Conservation (phyloP, 1,140 invertebrate species). For the Sycophila sp. region DNA sequence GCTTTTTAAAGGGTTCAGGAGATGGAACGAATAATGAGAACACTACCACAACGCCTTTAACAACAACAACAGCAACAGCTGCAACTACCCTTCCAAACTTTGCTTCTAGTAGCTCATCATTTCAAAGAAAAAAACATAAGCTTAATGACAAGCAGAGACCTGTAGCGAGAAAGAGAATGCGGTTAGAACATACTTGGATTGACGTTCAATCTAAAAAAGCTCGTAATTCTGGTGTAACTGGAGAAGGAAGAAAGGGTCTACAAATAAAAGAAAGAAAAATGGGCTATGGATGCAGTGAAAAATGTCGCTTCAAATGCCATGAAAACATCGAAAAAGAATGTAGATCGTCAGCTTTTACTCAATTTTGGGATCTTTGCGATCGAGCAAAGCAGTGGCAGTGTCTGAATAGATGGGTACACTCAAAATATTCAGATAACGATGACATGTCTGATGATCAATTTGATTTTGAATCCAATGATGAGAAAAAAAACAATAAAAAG, state of each 20-base stretch:
- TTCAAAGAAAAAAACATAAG: too few relatives aligned
- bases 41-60: too few relatives aligned
- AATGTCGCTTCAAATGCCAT: constrained; percentile 4
- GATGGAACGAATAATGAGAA: too few relatives aligned
- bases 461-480: background rate
- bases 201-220: background rate
- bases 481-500: background rate
- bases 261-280: background rate
- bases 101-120: too few relatives aligned
- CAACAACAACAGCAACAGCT: too few relatives aligned
- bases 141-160: too few relatives aligned
- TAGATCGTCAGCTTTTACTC: background rate
- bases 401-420: background rate
- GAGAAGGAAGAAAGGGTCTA: background rate
- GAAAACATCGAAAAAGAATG: background rate
- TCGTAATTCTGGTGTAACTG: background rate
- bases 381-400: background rate
- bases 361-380: background rate
- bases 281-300: background rate
- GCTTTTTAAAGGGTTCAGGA: too few relatives aligned
- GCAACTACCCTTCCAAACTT: too few relatives aligned
- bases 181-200: background rate
- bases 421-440: background rate
- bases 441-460: background rate
- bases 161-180: background rate